These are phyloP conservation scores for Chrysolina oricalcia DNA, from an alignment of 2,888 invertebrate genomes.

Conservation along the genomic window DNA sequence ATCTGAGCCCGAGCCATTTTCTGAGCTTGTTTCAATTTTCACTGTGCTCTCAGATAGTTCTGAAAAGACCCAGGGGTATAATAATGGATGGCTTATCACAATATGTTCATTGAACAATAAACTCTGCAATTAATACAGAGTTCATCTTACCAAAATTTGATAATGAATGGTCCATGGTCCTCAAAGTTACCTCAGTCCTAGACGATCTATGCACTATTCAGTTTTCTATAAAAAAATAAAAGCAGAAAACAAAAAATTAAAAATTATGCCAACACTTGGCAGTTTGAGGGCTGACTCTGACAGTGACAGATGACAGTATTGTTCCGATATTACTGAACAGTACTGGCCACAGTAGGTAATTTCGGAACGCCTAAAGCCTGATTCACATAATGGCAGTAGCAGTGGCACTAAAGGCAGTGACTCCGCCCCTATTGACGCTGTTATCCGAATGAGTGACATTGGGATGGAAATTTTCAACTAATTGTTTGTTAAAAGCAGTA, in stretches of 20 bases:
- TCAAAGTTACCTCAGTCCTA: conserved; percentile 2
- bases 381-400: too few species aligned
- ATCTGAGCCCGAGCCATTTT: conserved; percentile 69
- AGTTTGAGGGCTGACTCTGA: neutral
- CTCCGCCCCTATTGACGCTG: too few species aligned
- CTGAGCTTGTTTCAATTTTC: conserved; percentile 66
- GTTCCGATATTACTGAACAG: too few species aligned
- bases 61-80: conserved; percentile 52
- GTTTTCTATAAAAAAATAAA: conserved; percentile 27
- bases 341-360: too few species aligned
- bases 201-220: neutral
- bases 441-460: too few species aligned
- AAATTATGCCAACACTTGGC: conserved; percentile 19
- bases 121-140: neutral
- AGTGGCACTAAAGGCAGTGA: too few species aligned
- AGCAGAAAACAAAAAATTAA: conserved; percentile 32
- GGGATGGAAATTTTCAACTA: too few species aligned
- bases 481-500: too few species aligned
- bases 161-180: conserved; percentile 59
- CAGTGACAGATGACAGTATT: neutral
- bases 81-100: neutral
- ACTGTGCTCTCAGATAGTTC: conserved; percentile 68
- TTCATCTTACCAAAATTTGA: conserved; percentile 58
- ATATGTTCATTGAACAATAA: conserved; percentile 23
- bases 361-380: too few species aligned